These are phyloP conservation scores for Drosophila neoperkinsi DNA, from an alignment of 2,888 invertebrate genomes.

Conservation along the genomic window DNA sequence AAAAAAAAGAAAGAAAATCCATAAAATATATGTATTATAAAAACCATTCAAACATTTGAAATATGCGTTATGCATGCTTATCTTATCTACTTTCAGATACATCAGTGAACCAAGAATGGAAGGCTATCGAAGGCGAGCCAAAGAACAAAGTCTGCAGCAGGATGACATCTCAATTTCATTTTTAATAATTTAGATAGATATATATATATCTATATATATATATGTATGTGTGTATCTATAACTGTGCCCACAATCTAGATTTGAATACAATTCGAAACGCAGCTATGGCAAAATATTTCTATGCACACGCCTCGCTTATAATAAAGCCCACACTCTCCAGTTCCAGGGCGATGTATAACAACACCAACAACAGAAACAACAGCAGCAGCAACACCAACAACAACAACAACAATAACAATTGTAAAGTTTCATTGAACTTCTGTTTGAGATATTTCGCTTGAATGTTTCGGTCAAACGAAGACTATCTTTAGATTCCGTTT, in stretches of 20 bases:
- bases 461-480: slow-evolving; percentile 61
- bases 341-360: slow-evolving; percentile 4
- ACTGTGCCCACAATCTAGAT: neutral
- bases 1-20: neutral
- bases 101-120: neutral
- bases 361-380: slow-evolving; percentile 5
- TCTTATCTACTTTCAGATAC: neutral
- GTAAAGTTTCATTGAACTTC: slow-evolving; percentile 68
- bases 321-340: slow-evolving; percentile 15
- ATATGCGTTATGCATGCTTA: neutral
- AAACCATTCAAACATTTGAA: neutral
- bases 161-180: neutral
- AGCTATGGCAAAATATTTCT: slow-evolving; percentile 31
- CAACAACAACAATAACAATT: slow-evolving; percentile 34
- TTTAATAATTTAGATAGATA: neutral
- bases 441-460: slow-evolving; percentile 58
- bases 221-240: neutral
- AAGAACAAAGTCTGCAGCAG: neutral
- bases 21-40: neutral
- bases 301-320: slow-evolving; percentile 35
- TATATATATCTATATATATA: neutral
- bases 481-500: slow-evolving; percentile 64
- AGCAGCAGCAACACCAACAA: slow-evolving; percentile 6
- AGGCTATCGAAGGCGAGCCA: neutral
- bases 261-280: slow-evolving; percentile 1